Base-by-base conservation (phyloP, 2,113 vertebrate species). In the Orientallactaga bullata region DNA sequence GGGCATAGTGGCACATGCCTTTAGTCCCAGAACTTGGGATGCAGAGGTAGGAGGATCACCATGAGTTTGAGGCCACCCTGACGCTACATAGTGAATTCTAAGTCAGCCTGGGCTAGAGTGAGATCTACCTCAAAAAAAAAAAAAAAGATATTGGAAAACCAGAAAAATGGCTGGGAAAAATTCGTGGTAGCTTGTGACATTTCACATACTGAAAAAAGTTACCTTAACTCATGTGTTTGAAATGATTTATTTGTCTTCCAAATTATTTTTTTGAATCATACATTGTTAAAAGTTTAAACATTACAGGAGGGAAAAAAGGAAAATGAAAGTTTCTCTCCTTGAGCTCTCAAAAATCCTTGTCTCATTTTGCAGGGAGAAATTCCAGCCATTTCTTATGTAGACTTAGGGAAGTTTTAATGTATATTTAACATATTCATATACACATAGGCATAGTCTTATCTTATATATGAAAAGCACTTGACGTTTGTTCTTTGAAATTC, bases 351-450 rank as follows among this genome's bases (percentile, higher is more conserved):
- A 94, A 66, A 26, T 95, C 21, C 37, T 42, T 61, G 58, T 94
- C 28, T 95, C 24, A 60, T 66, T 94, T 93, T 51, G 51, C 32
- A 72, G 58, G 81, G 63, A 94, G 66, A 94, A 89, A 81, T 87
- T 84, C 37, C 68, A 85, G 12, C 42, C 32, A 91, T 93, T 93
- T 95, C 60, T 86, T 85, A 90, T 94, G 87, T 89, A 69, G 94
- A 82, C 81, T 89, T 76, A 32, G 39, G 68, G 51, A 94, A 76
- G 88, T 58, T 73, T 89, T 85, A 79, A 93, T 95, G 61, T 86
- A 73, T 95, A 90, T 88, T 97, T 96, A 90, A 94, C 79, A 94
- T 95, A 96, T 90, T 95, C 92, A 79, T 89, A 76, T 51, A 92
- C 39, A 91, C 51, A 83, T 58, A 89, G 73, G 91, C 37, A 58